Evolutionary conservation across 2,797 vertebrate genomes (phyloP).

Genomic region (Trachops cirrhosus): DNA sequence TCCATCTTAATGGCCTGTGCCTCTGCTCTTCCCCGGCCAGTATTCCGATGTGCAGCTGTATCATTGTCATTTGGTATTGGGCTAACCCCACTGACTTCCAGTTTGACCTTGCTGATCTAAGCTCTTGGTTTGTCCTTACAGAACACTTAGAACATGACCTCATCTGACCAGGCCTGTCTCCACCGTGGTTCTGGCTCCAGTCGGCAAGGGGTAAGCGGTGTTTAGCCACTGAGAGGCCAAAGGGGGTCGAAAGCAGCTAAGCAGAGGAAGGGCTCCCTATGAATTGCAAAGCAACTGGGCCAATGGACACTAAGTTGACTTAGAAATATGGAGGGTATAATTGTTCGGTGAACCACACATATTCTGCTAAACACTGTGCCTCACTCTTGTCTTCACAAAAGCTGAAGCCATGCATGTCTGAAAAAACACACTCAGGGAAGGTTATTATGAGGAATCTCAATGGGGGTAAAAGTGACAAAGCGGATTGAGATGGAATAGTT

Average conservation of each 20-base stretch:
- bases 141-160: neutral
- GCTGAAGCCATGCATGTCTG: neutral
- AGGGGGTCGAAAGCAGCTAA: neutral
- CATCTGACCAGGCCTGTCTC: neutral
- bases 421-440: neutral
- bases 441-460: neutral
- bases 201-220: neutral
- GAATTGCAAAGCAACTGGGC: neutral
- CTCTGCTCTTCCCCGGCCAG: neutral
- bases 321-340: neutral
- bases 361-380: neutral
- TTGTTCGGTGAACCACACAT: neutral
- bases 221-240: neutral
- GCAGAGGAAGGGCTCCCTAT: neutral
- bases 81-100: neutral
- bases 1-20: no score
- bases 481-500: neutral
- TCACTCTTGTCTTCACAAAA: neutral
- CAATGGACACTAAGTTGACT: neutral
- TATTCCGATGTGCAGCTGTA: neutral
- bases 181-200: neutral
- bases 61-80: neutral
- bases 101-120: neutral
- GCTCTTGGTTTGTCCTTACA: neutral
- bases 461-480: neutral